Percentiles rank a stretch among this genome's conserved stretches.
phyloP scores from a whole-genome alignment of 2,113 vertebrate genomes.

The Cynopterus brachyotis region DNA sequence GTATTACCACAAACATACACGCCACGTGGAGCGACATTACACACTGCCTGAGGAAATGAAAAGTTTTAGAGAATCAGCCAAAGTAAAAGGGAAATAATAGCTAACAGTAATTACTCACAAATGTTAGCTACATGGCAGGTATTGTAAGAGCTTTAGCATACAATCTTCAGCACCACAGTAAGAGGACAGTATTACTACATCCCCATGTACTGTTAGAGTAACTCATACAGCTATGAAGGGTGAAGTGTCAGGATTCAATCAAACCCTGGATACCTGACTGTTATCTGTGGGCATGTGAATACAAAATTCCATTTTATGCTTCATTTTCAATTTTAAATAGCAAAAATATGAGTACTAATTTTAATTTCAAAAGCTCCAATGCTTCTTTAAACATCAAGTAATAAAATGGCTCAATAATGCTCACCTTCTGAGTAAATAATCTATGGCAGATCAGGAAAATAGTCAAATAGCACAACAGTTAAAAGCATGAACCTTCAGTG shows the following conservation, averaged over 20 bases:
- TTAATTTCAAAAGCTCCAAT: background rate
- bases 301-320: background rate
- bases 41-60: constrained; percentile 88
- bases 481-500: background rate
- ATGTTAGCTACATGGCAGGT: background rate
- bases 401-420: background rate
- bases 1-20: constrained; percentile 98
- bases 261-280: background rate
- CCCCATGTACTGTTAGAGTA: background rate
- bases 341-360: background rate
- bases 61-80: background rate
- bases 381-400: constrained; percentile 29
- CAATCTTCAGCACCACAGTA: background rate
- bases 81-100: background rate
- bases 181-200: background rate
- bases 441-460: background rate
- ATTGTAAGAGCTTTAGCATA: background rate
- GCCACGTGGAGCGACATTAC: constrained; percentile 94
- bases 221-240: background rate
- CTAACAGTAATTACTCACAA: background rate
- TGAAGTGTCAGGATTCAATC: background rate
- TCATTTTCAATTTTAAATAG: constrained; percentile 11
- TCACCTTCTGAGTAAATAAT: background rate
- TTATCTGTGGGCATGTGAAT: background rate
- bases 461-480: background rate